Evolutionary conservation across 1,140 invertebrate species (phyloP), one percentile per base, ranked within the genome.

Genomic region (Hydropsyche tenuis): DNA sequence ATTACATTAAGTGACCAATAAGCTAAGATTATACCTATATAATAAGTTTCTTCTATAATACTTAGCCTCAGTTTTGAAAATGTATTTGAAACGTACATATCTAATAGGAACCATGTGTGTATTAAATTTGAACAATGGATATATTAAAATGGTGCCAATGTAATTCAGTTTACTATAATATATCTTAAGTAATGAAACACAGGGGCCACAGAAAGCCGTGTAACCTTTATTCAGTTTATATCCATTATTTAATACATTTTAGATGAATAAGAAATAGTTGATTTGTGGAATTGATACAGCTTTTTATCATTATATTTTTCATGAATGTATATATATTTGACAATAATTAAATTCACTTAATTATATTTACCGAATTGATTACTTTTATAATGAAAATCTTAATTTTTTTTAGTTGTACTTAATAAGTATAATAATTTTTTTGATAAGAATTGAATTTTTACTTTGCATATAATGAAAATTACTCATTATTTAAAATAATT

Each of bases 1-100:
- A 53, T 60, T 60, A 25, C 12, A 60, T 60, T 60, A 60, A 60
- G 56, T 60, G 56, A 60, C 56, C 56, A 60, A 60, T 60, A 60
- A 60, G 56, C 23, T 60, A 60, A 60, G 56, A 12, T 9, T 37
- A 37, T 37, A 9, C n/a, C 18, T 60, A 60, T 11, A 25, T 25
- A 9, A 25, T 60, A 60, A 60, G 56, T 60, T 60, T 53, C 7
- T 11, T 60, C 22, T 60, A n/a, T n/a, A 20, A 20, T 53, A 23
- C 56, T 60, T 60, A n/a, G 11, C 11, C 11, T n/a, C 37, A 43
- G 45, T 37, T 37, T 4, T 14, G 14, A 25, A 25, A 60, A 60
- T 60, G 56, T 20, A 18, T 60, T 11, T 23, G 1, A 18, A 53
- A 20, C 7, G 18, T 53, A 53, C 48, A 53, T 18, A 53, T 37